Evolutionary conservation across 2,113 vertebrate genomes (phyloP).

Genomic region (Euleptes europaea): DNA sequence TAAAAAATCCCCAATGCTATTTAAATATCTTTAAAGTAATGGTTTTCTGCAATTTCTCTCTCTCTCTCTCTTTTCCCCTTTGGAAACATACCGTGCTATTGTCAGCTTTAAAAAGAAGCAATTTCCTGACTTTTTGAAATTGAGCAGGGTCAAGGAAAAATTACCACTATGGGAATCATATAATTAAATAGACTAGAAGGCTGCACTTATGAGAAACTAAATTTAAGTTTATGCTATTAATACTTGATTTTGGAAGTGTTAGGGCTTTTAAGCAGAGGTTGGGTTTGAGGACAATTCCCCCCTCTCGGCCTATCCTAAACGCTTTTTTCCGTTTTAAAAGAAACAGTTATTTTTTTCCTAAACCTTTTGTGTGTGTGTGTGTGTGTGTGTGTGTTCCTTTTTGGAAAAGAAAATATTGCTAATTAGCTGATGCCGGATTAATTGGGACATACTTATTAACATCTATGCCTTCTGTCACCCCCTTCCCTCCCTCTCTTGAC

Average conservation of each 20-base stretch:
- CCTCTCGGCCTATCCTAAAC: neutral
- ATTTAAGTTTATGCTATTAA: slow-evolving; percentile 84
- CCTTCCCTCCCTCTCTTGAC: neutral
- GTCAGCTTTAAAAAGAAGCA: slow-evolving; percentile 86
- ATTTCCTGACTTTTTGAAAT: slow-evolving; percentile 85
- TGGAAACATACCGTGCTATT: slow-evolving; percentile 85
- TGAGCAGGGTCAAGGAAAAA: slow-evolving; percentile 83
- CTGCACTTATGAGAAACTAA: slow-evolving; percentile 79
- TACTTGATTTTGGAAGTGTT: slow-evolving; percentile 69
- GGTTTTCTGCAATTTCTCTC: slow-evolving; percentile 82
- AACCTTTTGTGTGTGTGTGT: neutral
- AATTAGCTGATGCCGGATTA: slow-evolving; percentile 25
- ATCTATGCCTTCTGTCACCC: neutral
- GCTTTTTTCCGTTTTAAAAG: slow-evolving; percentile 31
- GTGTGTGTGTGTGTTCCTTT: neutral
- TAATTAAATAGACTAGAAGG: slow-evolving; percentile 85
- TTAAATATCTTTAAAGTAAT: slow-evolving; percentile 83
- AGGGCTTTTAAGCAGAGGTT: slow-evolving; percentile 59
- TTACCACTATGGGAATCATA: slow-evolving; percentile 77
- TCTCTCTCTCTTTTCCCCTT: slow-evolving; percentile 61
- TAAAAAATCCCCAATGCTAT: slow-evolving; percentile 63
- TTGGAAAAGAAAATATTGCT: neutral
- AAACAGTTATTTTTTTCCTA: neutral
- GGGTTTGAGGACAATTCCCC: slow-evolving; percentile 13
- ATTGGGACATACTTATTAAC: neutral